Evolutionary conservation across 2,888 invertebrate species (phyloP), one percentile per base, ranked within the genome.

Genomic region (Amphipoea oculea): DNA sequence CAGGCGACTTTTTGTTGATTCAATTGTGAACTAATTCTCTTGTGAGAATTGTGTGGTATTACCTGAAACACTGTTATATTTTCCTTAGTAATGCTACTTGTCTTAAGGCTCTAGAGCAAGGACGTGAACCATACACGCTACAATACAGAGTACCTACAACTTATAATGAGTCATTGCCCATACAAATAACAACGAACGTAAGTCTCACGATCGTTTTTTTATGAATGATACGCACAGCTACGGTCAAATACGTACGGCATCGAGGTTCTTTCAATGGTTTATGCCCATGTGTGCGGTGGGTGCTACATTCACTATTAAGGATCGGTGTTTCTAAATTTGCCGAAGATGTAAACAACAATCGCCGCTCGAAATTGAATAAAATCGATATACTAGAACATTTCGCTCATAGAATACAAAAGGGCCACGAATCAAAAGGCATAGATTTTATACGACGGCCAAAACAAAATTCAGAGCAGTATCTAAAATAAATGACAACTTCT

Each of bases 101-200:
- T 75, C 29, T 20, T 14, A 29, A 29, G 42, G 5, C 29, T 54
- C 1, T 23, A 42, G 14, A 11, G 6, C 40, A 40, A 40, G n/a
- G 40, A 76, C n/a, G 2, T 60, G 57, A 42, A 17, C 77, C n/a
- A 17, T 77, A 14, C 12, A 36, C n/a, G n/a, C n/a, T n/a, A 76
- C 17, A 11, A 9, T 23, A 48, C 14, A 11, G 7, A 23, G 23
- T 23, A 68, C 17, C 62, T 60, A 23, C 6, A 40, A 42, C 0
- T 7, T 29, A 7, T 5, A 1, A 51, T 79, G 79, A 76, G 12
- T 76, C 42, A 76, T 23, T 29, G 4, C 7, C 17, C 17, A 42
- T 23, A 40, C 12, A 12, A 29, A 63, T 63, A 51, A 51, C 23
- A 70, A 62, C 6, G 9, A n/a, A 60, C 7, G 12, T 76, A 77